Conservation (phyloP, 2,888 invertebrate genomes). For the Conus canariensis region DNA sequence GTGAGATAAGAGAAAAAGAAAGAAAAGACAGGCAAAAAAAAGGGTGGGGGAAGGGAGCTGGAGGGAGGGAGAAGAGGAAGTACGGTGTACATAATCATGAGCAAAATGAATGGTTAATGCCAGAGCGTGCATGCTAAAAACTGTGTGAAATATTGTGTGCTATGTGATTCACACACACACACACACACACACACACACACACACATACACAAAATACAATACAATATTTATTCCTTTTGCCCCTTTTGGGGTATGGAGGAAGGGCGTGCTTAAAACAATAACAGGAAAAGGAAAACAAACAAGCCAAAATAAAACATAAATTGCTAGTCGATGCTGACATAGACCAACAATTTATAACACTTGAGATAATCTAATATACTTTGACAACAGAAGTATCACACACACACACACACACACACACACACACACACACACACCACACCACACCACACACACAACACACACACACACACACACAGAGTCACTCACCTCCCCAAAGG, state of each 20-base stretch:
- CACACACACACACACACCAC: not conserved
- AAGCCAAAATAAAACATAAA: too few relatives aligned
- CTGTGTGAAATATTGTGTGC: too few relatives aligned
- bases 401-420: not conserved
- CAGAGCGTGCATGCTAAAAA: too few relatives aligned
- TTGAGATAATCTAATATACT: too few relatives aligned
- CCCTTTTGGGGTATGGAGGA: too few relatives aligned
- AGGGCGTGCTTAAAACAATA: too few relatives aligned
- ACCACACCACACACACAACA: not conserved
- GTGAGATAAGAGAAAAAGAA: not conserved
- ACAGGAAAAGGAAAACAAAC: too few relatives aligned
- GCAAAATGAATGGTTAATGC: not conserved
- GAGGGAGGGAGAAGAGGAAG: not conserved
- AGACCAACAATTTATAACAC: too few relatives aligned
- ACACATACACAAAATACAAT: not conserved
- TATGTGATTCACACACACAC: not conserved
- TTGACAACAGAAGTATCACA: not conserved
- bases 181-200: not conserved
- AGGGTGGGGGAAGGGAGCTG: not conserved
- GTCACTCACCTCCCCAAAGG: slow-evolving; percentile 81
- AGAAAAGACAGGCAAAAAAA: not conserved
- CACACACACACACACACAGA: not conserved
- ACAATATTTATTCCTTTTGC: too few relatives aligned
- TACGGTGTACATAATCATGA: not conserved
- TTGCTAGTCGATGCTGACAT: too few relatives aligned